Evolutionary conservation across 2,113 vertebrate genomes (phyloP).

Genomic region (Noturus placidus): DNA sequence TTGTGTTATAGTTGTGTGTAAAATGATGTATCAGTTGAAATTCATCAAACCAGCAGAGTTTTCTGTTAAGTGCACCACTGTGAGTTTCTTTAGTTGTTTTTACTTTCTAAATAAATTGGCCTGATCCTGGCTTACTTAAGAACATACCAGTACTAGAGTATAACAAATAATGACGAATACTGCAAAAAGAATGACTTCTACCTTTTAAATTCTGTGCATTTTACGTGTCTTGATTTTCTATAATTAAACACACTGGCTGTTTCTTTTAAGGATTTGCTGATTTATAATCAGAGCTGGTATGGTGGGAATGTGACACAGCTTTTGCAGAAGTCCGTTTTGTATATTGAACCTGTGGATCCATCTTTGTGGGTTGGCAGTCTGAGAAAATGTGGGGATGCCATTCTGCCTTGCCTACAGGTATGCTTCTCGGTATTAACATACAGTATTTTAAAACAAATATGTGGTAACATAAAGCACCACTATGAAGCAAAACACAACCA

Average conservation of each 20-base stretch:
- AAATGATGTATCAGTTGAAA: conserved; percentile 81
- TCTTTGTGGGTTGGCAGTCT: conserved; percentile 65
- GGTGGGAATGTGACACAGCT: conserved; percentile 65
- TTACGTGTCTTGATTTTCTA: background rate
- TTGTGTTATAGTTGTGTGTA: conserved; percentile 74
- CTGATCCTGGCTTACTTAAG: background rate
- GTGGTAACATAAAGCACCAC: background rate
- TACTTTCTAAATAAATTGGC: background rate
- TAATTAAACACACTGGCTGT: background rate
- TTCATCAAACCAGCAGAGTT: conserved; percentile 70
- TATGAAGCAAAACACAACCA: background rate
- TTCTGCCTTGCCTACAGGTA: conserved; percentile 71
- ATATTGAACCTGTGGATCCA: conserved; percentile 63
- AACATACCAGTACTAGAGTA: background rate
- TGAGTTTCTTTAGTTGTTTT: conserved; percentile 53
- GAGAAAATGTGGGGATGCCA: conserved; percentile 62
- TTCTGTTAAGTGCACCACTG: conserved; percentile 76
- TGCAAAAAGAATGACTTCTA: background rate
- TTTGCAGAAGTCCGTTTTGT: conserved; percentile 59
- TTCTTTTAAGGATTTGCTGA: conserved; percentile 57
- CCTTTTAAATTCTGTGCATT: background rate
- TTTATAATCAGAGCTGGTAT: conserved; percentile 61
- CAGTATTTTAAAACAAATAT: background rate
- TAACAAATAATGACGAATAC: background rate
- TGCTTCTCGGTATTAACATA: background rate